phyloP scores from a whole-genome alignment of 2,113 vertebrate genomes.

The Nymphicus hollandicus region DNA sequence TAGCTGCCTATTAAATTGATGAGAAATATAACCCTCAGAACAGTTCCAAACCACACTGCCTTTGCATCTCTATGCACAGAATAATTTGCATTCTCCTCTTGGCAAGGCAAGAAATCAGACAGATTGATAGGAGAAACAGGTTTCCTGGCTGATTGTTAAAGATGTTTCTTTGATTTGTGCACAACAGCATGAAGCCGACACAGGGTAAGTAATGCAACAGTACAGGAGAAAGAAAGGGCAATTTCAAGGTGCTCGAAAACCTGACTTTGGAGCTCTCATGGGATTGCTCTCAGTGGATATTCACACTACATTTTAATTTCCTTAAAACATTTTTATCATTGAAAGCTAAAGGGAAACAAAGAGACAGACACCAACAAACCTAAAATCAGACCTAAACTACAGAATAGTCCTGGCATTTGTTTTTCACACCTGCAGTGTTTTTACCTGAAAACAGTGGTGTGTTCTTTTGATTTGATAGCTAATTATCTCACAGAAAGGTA shows the following conservation, averaged over 20 bases:
- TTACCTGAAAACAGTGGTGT: neutral
- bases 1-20: neutral
- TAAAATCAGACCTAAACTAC: neutral
- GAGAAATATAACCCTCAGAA: neutral
- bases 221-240: neutral
- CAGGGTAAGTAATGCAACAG: neutral
- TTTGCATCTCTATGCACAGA: neutral
- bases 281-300: neutral
- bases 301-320: neutral
- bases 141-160: slow-evolving; percentile 38
- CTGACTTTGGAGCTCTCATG: neutral
- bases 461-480: neutral
- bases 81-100: slow-evolving; percentile 47
- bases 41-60: neutral
- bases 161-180: slow-evolving; percentile 16
- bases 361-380: neutral
- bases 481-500: neutral
- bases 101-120: slow-evolving; percentile 3
- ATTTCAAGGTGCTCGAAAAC: neutral
- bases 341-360: neutral
- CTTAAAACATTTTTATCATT: neutral
- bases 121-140: slow-evolving; percentile 40
- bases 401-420: neutral
- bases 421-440: neutral
- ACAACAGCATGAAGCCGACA: neutral